Evolutionary conservation across 1,140 invertebrate species (phyloP).

Genomic region (Pararge aegeria): DNA sequence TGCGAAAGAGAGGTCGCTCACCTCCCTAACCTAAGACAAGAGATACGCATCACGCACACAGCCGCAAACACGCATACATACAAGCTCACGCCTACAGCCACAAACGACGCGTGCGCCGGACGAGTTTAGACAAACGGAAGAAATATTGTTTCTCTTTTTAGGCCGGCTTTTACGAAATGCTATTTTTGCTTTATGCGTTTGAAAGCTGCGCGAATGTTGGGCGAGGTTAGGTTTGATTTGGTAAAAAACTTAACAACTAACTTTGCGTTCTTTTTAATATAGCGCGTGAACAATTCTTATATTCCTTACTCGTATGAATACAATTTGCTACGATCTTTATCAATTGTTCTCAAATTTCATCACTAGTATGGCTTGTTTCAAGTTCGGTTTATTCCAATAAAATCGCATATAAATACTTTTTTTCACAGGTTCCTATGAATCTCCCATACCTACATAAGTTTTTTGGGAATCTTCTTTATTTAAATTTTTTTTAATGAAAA

Average conservation of each 20-base stretch:
- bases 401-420: too few relatives aligned
- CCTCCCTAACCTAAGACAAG: slow-evolving; percentile 79
- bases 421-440: too few relatives aligned
- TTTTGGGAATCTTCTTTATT: neutral
- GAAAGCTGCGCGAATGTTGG: neutral
- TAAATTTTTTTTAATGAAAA: neutral
- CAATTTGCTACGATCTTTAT: too few relatives aligned
- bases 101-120: slow-evolving; percentile 64
- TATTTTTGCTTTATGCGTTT: slow-evolving; percentile 7
- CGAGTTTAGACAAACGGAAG: slow-evolving; percentile 78
- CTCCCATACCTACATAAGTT: neutral
- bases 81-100: slow-evolving; percentile 41
- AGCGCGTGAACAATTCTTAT: too few relatives aligned
- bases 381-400: too few relatives aligned
- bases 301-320: too few relatives aligned
- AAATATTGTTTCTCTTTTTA: slow-evolving; percentile 78
- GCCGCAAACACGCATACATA: slow-evolving; percentile 39
- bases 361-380: too few relatives aligned
- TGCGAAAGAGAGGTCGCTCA: slow-evolving; percentile 73
- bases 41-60: slow-evolving; percentile 70
- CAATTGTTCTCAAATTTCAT: too few relatives aligned
- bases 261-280: too few relatives aligned
- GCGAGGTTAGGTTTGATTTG: neutral
- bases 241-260: neutral
- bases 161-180: slow-evolving; percentile 46